A percentile compares a stretch with the other conserved stretches of the same genome.
Evolutionary conservation across 2,797 vertebrate species (phyloP).

Genomic region (Macrochelys suwanniensis): DNA sequence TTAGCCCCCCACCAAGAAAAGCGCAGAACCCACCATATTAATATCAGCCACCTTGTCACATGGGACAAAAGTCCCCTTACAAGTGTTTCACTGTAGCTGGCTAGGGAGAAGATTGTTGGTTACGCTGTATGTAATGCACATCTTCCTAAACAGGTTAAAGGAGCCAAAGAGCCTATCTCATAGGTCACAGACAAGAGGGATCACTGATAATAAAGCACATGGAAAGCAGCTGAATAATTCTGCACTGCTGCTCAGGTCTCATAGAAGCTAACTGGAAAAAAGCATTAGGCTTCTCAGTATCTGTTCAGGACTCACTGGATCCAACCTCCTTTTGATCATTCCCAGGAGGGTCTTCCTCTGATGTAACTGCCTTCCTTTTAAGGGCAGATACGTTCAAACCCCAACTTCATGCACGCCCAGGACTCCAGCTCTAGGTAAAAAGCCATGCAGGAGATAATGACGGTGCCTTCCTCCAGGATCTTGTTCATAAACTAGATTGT

Average conservation of each 20-base stretch:
- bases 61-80: too few relatives aligned
- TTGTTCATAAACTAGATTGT: neutral
- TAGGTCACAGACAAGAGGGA: neutral
- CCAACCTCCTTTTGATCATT: fast-evolving
- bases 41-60: too few relatives aligned
- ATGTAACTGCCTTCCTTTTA: neutral
- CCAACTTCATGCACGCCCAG: neutral
- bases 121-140: neutral
- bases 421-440: neutral
- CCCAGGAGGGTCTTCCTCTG: neutral
- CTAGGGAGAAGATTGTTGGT: neutral
- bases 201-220: neutral
- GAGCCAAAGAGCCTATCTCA: neutral
- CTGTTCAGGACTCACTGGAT: neutral
- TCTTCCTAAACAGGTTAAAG: neutral
- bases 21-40: too few relatives aligned
- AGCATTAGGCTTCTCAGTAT: fast-evolving
- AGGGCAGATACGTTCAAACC: neutral
- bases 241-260: neutral
- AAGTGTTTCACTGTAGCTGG: neutral
- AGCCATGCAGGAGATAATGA: too few relatives aligned
- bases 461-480: neutral
- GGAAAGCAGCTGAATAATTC: neutral
- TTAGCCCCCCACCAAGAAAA: too few relatives aligned
- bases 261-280: neutral